phyloP scores from a whole-genome alignment of 2,113 vertebrate genomes.

The Leiothrix lutea region DNA sequence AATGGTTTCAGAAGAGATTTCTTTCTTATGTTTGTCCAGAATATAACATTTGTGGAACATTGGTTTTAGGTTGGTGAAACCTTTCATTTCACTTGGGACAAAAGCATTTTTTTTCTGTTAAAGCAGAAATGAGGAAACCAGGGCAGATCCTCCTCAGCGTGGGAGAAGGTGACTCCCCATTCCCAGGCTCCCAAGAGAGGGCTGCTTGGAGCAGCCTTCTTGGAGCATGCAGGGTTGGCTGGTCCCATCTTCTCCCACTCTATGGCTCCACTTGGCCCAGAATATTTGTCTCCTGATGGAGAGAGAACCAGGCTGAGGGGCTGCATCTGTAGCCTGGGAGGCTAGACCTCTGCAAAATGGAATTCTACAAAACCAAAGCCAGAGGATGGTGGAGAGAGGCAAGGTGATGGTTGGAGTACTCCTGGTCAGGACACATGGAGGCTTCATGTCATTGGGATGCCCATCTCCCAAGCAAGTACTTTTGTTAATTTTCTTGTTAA shows the following conservation, averaged over 20 bases:
- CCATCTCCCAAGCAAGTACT: not conserved
- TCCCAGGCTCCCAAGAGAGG: not conserved
- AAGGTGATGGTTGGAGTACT: not conserved
- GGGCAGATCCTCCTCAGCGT: fast-evolving
- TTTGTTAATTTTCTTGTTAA: not conserved
- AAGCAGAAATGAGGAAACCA: not conserved
- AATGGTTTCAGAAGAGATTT: not conserved
- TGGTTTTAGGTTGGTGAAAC: not conserved
- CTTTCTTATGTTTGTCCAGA: not conserved
- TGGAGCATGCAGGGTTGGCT: fast-evolving
- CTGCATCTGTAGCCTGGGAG: not conserved
- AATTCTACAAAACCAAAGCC: not conserved
- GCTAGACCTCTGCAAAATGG: not conserved
- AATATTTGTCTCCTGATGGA: fast-evolving
- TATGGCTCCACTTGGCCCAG: fast-evolving
- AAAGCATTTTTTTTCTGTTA: not conserved
- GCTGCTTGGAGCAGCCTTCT: fast-evolving
- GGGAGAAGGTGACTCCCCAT: not conserved
- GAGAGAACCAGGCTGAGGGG: not conserved
- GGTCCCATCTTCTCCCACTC: not conserved
- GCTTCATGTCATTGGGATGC: fast-evolving
- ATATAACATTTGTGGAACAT: not conserved
- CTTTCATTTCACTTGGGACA: not conserved
- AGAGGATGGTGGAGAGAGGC: not conserved
- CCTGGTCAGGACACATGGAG: not conserved